Evolutionary conservation across 2,797 vertebrate genomes (phyloP).

Genomic region (Melanotaenia parkinsoni): DNA sequence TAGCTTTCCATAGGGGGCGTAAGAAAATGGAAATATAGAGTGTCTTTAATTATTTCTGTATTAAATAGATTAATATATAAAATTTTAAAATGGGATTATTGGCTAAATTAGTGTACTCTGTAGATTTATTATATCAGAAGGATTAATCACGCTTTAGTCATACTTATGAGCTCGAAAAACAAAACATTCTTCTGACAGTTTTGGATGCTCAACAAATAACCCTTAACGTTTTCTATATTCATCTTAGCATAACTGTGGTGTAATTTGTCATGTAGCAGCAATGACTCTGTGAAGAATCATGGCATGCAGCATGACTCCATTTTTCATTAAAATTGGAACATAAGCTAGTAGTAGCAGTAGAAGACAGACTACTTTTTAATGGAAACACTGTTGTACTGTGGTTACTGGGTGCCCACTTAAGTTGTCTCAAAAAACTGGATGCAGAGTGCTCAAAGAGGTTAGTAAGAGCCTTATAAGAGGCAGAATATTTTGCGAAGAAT

Average conservation of each 20-base stretch:
- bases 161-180: too few species aligned
- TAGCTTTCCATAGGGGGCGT: too few species aligned
- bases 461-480: too few species aligned
- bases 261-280: too few species aligned
- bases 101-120: background rate
- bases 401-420: background rate
- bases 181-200: background rate
- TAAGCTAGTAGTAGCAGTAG: background rate
- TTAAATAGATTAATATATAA: too few species aligned
- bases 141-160: too few species aligned
- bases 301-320: too few species aligned
- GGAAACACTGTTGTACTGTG: background rate
- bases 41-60: background rate
- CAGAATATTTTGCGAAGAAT: background rate
- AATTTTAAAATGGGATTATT: background rate
- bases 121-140: background rate
- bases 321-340: background rate
- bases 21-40: background rate
- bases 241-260: too few species aligned
- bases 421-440: background rate
- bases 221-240: too few species aligned
- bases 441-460: too few species aligned
- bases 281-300: too few species aligned
- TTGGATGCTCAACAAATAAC: background rate
- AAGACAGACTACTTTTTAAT: background rate